These are phyloP conservation scores for Polia nebulosa DNA, from an alignment of 2,888 invertebrate genomes.

Conservation along the genomic window DNA sequence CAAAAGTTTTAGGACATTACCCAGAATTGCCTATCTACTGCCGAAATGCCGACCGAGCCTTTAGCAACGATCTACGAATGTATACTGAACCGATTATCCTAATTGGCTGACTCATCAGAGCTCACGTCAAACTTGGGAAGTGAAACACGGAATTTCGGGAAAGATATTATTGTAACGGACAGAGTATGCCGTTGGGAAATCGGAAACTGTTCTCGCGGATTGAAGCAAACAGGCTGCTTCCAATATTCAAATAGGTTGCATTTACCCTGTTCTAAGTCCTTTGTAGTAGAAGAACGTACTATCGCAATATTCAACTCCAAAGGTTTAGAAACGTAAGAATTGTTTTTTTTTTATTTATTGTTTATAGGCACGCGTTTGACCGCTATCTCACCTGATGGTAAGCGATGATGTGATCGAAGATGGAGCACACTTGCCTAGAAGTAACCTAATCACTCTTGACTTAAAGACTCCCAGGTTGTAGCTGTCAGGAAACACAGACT, in stretches of 20 bases:
- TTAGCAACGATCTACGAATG: conserved; percentile 34
- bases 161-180: conserved; percentile 42
- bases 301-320: not conserved
- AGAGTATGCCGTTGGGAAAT: conserved; percentile 40
- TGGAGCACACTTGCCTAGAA: too few relatives aligned
- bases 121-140: conserved; percentile 43
- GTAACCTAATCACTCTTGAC: too few relatives aligned
- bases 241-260: conserved; percentile 57
- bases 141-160: conserved; percentile 39
- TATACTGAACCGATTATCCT: conserved; percentile 52
- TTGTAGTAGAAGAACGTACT: conserved; percentile 14
- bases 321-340: conserved; percentile 1
- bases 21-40: conserved; percentile 30
- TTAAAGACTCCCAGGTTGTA: too few relatives aligned
- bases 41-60: conserved; percentile 36
- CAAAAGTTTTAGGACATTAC: conserved; percentile 43
- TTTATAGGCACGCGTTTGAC: too few relatives aligned
- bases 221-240: conserved; percentile 33
- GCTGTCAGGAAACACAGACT: too few relatives aligned
- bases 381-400: too few relatives aligned
- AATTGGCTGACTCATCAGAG: conserved; percentile 56
- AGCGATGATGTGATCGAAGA: too few relatives aligned
- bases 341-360: too few relatives aligned
- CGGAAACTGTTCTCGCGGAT: conserved; percentile 35
- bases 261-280: conserved; percentile 27